Evolutionary conservation across 2,888 invertebrate species (phyloP).

Genomic region (Meteorus colon): DNA sequence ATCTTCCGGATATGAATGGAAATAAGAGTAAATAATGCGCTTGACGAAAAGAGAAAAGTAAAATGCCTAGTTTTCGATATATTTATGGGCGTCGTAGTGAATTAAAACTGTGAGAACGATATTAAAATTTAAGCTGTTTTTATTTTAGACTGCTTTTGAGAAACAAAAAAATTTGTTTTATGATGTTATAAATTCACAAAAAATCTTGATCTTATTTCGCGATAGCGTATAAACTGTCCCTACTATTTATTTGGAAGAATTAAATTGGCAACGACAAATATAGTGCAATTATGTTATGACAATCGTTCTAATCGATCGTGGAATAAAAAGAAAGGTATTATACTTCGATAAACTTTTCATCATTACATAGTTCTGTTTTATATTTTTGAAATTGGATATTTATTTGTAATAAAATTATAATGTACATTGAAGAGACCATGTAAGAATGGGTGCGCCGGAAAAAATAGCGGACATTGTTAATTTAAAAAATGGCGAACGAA

Average conservation of each 20-base stretch:
- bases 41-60: not conserved
- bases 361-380: not conserved
- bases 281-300: not conserved
- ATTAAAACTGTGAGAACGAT: not conserved
- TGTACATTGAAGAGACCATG: not conserved
- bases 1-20: not conserved
- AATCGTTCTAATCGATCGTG: not conserved
- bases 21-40: not conserved
- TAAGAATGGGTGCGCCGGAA: not conserved
- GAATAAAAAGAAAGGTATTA: not conserved
- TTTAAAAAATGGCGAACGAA: not conserved
- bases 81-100: conserved; percentile 9
- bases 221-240: not conserved
- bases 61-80: conserved; percentile 23
- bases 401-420: not conserved
- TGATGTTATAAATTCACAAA: not conserved
- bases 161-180: not conserved
- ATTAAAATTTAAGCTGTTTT: not conserved
- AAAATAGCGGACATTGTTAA: not conserved
- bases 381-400: not conserved
- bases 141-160: not conserved
- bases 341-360: no score
- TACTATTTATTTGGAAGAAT: not conserved
- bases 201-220: not conserved
- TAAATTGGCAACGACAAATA: not conserved